These are phyloP conservation scores for Callorhinus ursinus DNA, from an alignment of 2,113 vertebrate species.

Conservation along the genomic window DNA sequence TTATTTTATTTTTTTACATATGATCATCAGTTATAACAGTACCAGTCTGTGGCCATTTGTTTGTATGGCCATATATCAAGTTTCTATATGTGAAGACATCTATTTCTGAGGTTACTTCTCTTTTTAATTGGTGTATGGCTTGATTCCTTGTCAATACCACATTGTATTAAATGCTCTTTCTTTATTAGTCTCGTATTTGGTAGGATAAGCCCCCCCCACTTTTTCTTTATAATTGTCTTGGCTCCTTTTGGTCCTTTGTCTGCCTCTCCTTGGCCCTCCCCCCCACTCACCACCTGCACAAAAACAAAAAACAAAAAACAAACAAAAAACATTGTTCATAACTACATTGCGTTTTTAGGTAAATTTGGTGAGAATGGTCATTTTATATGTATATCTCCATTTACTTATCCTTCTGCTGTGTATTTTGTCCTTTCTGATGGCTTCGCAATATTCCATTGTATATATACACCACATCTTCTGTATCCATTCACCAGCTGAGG, in stretches of 20 bases:
- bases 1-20: neutral
- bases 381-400: neutral
- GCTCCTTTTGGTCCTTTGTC: neutral
- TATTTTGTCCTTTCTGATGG: neutral
- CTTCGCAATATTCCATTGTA: neutral
- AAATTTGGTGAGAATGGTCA: neutral
- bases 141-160: neutral
- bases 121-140: neutral
- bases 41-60: neutral
- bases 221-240: neutral
- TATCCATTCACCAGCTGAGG: neutral
- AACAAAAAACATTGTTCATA: neutral
- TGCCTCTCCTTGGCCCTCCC: neutral
- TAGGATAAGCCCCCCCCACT: neutral
- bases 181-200: neutral
- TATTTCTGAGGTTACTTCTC: neutral
- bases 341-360: neutral
- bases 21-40: neutral
- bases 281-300: neutral
- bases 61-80: neutral
- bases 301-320: neutral
- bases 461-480: neutral
- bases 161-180: neutral
- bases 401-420: neutral
- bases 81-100: neutral